Evolutionary conservation across 2,888 invertebrate genomes (phyloP).

Genomic region (Lacanobia wlatinum): DNA sequence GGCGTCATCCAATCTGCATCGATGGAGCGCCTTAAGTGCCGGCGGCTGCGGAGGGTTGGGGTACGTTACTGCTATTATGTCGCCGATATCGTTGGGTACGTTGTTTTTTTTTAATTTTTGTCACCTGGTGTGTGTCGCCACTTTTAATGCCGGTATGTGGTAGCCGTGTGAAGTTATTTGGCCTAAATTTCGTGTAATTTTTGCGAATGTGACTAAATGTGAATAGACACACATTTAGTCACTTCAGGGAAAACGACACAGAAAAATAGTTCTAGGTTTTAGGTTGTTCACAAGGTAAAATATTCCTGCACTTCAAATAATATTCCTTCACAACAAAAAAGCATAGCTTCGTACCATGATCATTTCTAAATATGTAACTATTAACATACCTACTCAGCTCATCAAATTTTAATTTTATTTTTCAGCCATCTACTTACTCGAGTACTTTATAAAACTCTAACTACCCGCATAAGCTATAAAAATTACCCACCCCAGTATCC

Average conservation of each 20-base stretch:
- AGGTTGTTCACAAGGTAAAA: too few relatives aligned
- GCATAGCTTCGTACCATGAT: too few relatives aligned
- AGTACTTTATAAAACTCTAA: not conserved
- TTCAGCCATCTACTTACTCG: not conserved
- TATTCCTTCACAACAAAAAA: too few relatives aligned
- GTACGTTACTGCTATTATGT: conserved; percentile 56
- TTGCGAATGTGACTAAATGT: too few relatives aligned
- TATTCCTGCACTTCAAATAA: too few relatives aligned
- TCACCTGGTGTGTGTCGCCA: conserved; percentile 8
- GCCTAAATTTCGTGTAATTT: too few relatives aligned
- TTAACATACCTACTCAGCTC: too few relatives aligned
- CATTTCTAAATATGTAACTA: too few relatives aligned
- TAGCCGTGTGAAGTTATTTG: not conserved
- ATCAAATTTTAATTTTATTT: too few relatives aligned
- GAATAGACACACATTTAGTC: too few relatives aligned
- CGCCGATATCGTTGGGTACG: conserved; percentile 5
- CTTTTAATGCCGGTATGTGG: conserved; percentile 1
- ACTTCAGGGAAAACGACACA: too few relatives aligned
- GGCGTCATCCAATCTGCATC: conserved; percentile 75
- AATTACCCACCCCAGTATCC: conserved; percentile 28
- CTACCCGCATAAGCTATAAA: conserved; percentile 17
- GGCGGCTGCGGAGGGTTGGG: conserved; percentile 52
- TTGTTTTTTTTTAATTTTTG: conserved; percentile 24
- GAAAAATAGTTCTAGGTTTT: too few relatives aligned
- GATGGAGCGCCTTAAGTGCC: conserved; percentile 68